Base-by-base conservation (phyloP, 2,113 vertebrate genomes). In the Brachyhypopomus gauderio region DNA sequence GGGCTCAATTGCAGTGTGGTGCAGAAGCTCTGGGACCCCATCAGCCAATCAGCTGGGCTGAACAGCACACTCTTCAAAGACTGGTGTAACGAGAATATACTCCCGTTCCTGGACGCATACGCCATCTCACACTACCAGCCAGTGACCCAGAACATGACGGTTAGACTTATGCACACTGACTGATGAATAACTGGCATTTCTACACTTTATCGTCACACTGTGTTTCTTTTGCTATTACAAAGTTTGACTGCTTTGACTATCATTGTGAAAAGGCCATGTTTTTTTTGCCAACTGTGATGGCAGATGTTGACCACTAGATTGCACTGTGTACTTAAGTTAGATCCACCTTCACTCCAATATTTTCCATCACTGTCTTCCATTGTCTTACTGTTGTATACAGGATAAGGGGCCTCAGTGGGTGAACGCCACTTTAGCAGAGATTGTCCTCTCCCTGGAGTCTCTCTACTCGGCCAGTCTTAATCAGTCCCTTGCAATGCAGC, bases 21-120 rank as follows among this genome's bases (percentile, higher is more conserved):
- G 48, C 66, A 90, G 23, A 45, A 59, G 30, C 5, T 19, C 41
- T 94, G 93, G 93, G 84, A 88, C 52, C 82, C 84, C 8, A 75
- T 92, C 12, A 25, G 72, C 38, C 70, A 72, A 19, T 86, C 86
- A 22, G 85, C 72, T 0, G 89, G 87, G 3, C 64, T 92, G 64
- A 90, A 81, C 82, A 30, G 36, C 0, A 14, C 8, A 23, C 45
- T 62, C 34, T 45, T 93, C 75, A 36, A 30, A 8, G 60, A 34
- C 82, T 94, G 93, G 93, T 93, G 92, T 69, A 78, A 87, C 58
- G 25, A 84, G 77, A 81, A 34, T 66, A 83, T 94, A 60, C 83
- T 84, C 62, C 89, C 91, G 67, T 67, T 89, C 77, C 48, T 92
- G 0, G 78, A 89, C 8, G 72, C 75, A 4, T 82, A 77, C 52